phyloP scores from a whole-genome alignment of 1,140 invertebrate genomes.

The Drosophila pseudoananassae region DNA sequence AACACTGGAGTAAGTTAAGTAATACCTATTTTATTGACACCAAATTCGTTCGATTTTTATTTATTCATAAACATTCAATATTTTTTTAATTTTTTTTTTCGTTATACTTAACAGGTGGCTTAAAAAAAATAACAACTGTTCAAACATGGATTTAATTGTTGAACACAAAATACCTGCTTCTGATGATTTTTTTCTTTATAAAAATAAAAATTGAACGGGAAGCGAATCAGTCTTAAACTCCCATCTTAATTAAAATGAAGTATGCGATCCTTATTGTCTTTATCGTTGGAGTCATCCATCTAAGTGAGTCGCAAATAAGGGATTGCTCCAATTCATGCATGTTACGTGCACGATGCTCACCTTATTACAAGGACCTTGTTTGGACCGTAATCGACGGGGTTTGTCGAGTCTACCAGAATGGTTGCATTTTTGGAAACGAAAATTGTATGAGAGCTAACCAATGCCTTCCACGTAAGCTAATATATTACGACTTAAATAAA shows the following conservation, averaged over 20 bases:
- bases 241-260: conserved; percentile 12
- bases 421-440: conserved; percentile 43
- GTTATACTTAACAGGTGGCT: conserved; percentile 1
- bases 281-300: conserved; percentile 3
- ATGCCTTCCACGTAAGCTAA: conserved; percentile 39
- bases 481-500: not conserved
- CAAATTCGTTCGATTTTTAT: not conserved
- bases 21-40: not conserved
- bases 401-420: conserved; percentile 57
- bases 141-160: conserved; percentile 17
- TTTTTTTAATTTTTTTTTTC: not conserved
- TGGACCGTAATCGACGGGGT: conserved; percentile 30
- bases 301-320: conserved; percentile 14
- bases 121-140: conserved; percentile 20
- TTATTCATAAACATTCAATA: not conserved
- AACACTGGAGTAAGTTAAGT: conserved; percentile 18
- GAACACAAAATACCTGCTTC: not conserved
- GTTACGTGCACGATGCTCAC: conserved; percentile 21
- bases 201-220: not conserved
- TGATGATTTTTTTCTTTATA: conserved; percentile 10
- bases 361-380: conserved; percentile 41
- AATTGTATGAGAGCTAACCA: conserved; percentile 48
- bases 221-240: conserved; percentile 17
- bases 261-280: conserved; percentile 7
- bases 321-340: conserved; percentile 35